These are phyloP conservation scores for Labia minor DNA, from an alignment of 2,888 invertebrate species.

Conservation along the genomic window DNA sequence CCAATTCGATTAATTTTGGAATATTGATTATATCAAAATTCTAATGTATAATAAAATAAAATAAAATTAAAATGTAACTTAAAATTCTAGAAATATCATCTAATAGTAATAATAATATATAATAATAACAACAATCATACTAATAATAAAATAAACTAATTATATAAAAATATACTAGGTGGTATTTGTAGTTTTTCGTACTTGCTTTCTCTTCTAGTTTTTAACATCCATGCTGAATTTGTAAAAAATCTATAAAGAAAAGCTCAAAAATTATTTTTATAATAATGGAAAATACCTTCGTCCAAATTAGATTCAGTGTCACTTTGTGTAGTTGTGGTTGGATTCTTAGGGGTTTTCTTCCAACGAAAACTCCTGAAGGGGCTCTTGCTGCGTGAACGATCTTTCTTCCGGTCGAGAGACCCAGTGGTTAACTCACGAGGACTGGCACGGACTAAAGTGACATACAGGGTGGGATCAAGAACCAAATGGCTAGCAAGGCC, in stretches of 20 bases:
- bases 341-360: constrained; percentile 49
- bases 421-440: constrained; percentile 19
- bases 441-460: constrained; percentile 20
- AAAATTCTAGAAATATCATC: background rate
- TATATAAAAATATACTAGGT: too few relatives aligned
- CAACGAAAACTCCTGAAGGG: constrained; percentile 88
- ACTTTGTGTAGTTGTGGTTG: constrained; percentile 51
- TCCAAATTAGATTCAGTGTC: constrained; percentile 65
- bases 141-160: too few relatives aligned
- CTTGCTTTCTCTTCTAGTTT: too few relatives aligned
- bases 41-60: background rate
- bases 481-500: background rate
- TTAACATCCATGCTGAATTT: background rate
- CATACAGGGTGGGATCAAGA: constrained; percentile 22
- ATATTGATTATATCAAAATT: background rate
- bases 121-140: background rate
- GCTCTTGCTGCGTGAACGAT: constrained; percentile 83
- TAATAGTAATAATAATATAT: background rate
- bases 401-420: constrained; percentile 42
- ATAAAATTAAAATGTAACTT: background rate
- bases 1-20: background rate
- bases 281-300: background rate
- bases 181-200: too few relatives aligned
- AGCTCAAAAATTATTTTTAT: background rate
- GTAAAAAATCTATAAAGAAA: background rate